Percentiles rank a stretch among this genome's conserved stretches.
phyloP scores from a whole-genome alignment of 2,113 vertebrate genomes.

The Etia nguti region DNA sequence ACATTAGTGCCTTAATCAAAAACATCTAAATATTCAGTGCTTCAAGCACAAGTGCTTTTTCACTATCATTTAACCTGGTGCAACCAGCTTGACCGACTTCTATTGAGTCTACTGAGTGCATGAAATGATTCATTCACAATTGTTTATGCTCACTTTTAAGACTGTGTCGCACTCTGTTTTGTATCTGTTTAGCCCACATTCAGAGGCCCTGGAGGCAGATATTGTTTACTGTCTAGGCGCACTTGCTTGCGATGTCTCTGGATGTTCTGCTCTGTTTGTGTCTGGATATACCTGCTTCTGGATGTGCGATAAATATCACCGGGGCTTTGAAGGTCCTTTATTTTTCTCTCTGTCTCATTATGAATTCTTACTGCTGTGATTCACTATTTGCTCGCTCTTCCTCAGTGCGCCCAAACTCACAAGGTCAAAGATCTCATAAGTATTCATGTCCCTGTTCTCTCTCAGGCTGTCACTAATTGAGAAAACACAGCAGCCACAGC shows the following conservation, averaged over 20 bases:
- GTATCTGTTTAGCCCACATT: conserved; percentile 17
- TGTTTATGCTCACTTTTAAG: background rate
- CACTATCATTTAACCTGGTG: background rate
- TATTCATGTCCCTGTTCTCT: background rate
- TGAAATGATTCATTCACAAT: background rate
- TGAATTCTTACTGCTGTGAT: background rate
- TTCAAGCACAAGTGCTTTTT: background rate
- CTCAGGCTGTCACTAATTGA: background rate
- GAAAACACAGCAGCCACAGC: background rate
- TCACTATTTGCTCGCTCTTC: background rate
- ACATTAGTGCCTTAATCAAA: background rate
- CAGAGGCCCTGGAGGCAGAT: background rate
- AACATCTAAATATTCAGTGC: background rate
- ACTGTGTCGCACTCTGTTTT: background rate
- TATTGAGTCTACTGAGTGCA: background rate
- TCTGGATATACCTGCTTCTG: background rate
- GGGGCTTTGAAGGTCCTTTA: background rate
- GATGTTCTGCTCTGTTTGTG: background rate
- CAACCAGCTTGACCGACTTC: background rate
- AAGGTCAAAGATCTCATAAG: conserved; percentile 33
- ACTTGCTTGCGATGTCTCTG: background rate
- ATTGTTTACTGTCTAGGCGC: conserved; percentile 31
- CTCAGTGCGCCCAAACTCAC: background rate
- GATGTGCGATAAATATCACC: background rate
- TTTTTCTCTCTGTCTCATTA: background rate